phyloP scores from a whole-genome alignment of 2,888 invertebrate species.

The Physocephala rufipes region DNA sequence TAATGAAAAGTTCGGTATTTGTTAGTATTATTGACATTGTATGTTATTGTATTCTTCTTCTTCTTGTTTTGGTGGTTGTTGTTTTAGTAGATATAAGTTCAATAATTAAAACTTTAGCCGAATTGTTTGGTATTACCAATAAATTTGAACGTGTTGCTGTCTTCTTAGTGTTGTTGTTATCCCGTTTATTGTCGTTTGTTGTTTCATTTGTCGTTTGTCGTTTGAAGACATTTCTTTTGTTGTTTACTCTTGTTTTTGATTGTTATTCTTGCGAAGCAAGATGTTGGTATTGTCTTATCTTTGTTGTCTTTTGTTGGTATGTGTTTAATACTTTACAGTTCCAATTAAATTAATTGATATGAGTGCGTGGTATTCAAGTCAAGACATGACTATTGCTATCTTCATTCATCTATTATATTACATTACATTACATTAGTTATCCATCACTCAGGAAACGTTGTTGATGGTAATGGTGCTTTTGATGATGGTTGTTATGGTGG shows the following conservation, averaged over 20 bases:
- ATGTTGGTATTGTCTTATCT: too few species aligned
- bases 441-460: too few species aligned
- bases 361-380: conserved; percentile 28
- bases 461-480: too few species aligned
- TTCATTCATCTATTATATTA: not conserved
- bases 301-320: conserved; percentile 5
- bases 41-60: too few species aligned
- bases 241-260: not conserved
- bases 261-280: conserved; percentile 1
- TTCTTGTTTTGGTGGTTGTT: too few species aligned
- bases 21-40: too few species aligned
- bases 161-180: not conserved
- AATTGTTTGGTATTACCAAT: too few species aligned
- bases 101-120: too few species aligned
- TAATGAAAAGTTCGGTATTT: too few species aligned
- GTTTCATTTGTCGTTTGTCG: not conserved
- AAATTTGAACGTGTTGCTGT: conserved; percentile 16
- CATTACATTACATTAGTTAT: not conserved
- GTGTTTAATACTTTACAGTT: conserved; percentile 21
- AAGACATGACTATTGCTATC: conserved; percentile 14
- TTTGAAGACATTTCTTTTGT: not conserved
- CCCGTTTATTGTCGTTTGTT: not conserved
- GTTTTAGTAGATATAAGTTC: too few species aligned
- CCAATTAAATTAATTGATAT: conserved; percentile 26
- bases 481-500: too few species aligned